phyloP scores from a whole-genome alignment of 92 coral and sea anemone species.

The Hydrozoanthus gracilis region DNA sequence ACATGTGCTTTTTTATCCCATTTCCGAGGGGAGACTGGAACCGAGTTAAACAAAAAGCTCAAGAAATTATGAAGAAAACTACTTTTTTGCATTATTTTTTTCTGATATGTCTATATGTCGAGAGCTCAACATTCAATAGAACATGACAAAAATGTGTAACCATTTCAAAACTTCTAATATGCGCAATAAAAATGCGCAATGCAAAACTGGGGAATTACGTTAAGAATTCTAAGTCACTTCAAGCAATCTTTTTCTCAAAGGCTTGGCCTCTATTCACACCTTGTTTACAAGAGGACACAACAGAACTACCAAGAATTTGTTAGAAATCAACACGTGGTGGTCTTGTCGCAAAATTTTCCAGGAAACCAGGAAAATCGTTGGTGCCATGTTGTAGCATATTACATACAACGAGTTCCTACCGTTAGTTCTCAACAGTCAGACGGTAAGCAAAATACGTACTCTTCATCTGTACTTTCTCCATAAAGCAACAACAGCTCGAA shows the following conservation, averaged over 20 bases:
- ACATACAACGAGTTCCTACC: constrained; percentile 57
- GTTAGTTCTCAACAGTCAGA: constrained; percentile 17
- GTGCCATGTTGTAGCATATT: constrained; percentile 62
- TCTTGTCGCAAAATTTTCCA: constrained; percentile 54
- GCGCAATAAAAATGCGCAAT: too few species aligned
- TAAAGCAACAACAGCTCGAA: not conserved
- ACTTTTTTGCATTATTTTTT: too few species aligned
- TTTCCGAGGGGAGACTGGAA: too few species aligned
- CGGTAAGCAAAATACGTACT: constrained; percentile 10
- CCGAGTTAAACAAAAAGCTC: too few species aligned
- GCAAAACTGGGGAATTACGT: too few species aligned
- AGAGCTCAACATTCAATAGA: too few species aligned
- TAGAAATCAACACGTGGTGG: constrained; percentile 51
- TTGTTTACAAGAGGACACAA: constrained; percentile 64
- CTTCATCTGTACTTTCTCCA: not conserved
- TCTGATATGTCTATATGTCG: too few species aligned
- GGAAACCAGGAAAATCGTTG: constrained; percentile 64
- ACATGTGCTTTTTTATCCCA: too few species aligned
- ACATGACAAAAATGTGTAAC: too few species aligned
- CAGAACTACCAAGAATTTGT: constrained; percentile 48
- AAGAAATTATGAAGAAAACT: too few species aligned
- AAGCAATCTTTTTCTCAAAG: constrained; percentile 2
- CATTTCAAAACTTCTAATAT: too few species aligned
- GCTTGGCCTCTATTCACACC: constrained; percentile 60
- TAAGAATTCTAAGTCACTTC: too few species aligned